phyloP scores from a whole-genome alignment of 2,797 vertebrate species.

The Acipenser oxyrinchus region DNA sequence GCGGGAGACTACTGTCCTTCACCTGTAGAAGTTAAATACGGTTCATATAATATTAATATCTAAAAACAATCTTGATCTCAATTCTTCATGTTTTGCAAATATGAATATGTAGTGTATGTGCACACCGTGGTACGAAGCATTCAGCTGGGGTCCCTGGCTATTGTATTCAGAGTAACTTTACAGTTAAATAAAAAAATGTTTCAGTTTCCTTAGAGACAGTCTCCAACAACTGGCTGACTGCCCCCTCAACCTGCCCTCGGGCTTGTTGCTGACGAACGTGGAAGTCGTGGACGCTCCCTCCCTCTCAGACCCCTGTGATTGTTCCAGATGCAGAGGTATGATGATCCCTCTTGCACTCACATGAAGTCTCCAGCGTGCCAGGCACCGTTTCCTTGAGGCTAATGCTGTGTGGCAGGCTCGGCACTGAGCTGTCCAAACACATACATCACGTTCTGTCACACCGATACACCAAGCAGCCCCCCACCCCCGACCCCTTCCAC shows the following conservation, averaged over 20 bases:
- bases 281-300: neutral
- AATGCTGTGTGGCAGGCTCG: constrained; percentile 56
- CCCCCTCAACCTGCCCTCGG: neutral
- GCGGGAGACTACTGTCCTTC: no score
- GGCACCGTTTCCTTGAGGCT: constrained; percentile 51
- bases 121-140: no score
- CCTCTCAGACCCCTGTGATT: neutral
- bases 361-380: constrained; percentile 5
- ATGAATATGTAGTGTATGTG: no score
- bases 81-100: no score
- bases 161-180: neutral
- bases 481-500: constrained; percentile 50
- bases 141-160: no score
- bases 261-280: neutral
- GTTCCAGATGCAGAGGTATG: neutral
- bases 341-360: constrained; percentile 15
- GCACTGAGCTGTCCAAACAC: constrained; percentile 70
- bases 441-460: constrained; percentile 62
- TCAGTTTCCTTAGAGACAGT: neutral
- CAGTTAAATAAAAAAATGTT: neutral
- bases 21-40: no score
- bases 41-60: no score
- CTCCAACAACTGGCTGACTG: neutral
- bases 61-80: no score
- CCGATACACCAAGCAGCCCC: constrained; percentile 55